These are phyloP conservation scores for Pantherophis vulpinus DNA, from an alignment of 2,797 vertebrate genomes.

Conservation along the genomic window DNA sequence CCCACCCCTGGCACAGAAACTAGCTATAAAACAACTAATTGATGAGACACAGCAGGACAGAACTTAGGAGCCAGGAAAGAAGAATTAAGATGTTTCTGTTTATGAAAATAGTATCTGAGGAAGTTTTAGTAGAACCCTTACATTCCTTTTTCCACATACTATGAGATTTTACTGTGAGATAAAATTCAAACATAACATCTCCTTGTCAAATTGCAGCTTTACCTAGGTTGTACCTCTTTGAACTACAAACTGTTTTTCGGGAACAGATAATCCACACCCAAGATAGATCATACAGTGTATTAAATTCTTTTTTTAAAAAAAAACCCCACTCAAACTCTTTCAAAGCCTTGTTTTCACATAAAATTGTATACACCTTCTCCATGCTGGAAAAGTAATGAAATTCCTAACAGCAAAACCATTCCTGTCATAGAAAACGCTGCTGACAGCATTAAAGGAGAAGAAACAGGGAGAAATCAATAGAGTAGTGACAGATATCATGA, in stretches of 20 bases:
- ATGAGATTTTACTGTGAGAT: background rate
- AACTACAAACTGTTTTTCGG: background rate
- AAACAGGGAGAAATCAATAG: constrained; percentile 34
- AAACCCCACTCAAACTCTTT: background rate
- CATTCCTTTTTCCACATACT: background rate
- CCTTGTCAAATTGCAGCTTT: background rate
- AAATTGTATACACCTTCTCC: background rate
- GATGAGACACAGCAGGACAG: background rate
- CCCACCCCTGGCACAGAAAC: background rate
- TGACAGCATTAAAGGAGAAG: constrained; percentile 24
- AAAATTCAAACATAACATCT: background rate
- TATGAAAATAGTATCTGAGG: background rate
- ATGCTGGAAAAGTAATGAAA: constrained; percentile 2
- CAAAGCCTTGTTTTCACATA: background rate
- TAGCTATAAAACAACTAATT: background rate
- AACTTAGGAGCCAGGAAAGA: background rate
- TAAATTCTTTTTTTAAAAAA: background rate
- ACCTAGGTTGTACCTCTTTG: background rate
- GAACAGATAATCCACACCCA: background rate
- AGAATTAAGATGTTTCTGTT: background rate
- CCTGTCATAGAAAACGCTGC: background rate
- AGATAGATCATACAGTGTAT: background rate
- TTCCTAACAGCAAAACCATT: constrained; percentile 16
- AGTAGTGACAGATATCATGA: constrained; percentile 26
- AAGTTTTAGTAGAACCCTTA: background rate